phyloP scores from a whole-genome alignment of 2,113 vertebrate genomes.

The Rhineura floridana region DNA sequence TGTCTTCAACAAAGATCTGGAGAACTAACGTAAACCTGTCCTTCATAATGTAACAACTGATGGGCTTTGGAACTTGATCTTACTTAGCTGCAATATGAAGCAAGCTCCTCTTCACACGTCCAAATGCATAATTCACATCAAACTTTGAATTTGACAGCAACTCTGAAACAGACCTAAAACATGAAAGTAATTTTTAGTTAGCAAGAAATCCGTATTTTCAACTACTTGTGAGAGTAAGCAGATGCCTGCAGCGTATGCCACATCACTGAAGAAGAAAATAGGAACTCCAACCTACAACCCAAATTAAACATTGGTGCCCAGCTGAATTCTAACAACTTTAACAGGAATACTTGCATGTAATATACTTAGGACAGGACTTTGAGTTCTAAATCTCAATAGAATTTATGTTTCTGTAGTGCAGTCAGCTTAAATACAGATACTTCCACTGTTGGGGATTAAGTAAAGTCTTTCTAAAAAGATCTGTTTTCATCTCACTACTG shows the following conservation, averaged over 20 bases:
- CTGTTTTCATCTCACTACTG: neutral
- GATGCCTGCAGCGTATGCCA: neutral
- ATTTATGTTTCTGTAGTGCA: neutral
- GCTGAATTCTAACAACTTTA: neutral
- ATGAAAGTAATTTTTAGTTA: constrained; percentile 22
- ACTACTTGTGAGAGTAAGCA: neutral
- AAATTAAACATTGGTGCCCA: neutral
- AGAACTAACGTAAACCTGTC: constrained; percentile 43
- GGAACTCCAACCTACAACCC: neutral
- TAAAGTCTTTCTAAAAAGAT: neutral
- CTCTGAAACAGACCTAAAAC: constrained; percentile 92
- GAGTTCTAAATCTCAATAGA: neutral
- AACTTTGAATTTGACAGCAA: constrained; percentile 97
- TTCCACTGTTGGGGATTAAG: neutral
- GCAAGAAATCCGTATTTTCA: neutral
- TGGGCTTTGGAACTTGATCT: constrained; percentile 64
- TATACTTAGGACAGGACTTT: neutral
- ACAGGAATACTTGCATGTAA: neutral
- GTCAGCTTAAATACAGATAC: neutral
- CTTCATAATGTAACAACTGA: constrained; percentile 58
- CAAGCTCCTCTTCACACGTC: constrained; percentile 96
- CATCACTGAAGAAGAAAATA: neutral
- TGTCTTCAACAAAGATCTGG: neutral
- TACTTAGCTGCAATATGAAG: constrained; percentile 99
- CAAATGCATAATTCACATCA: constrained; percentile 99